A percentile compares a stretch with the other conserved stretches of the same genome.
These are phyloP conservation scores for Amphipoea lucens DNA, from an alignment of 2,888 invertebrate genomes.

Conservation along the genomic window DNA sequence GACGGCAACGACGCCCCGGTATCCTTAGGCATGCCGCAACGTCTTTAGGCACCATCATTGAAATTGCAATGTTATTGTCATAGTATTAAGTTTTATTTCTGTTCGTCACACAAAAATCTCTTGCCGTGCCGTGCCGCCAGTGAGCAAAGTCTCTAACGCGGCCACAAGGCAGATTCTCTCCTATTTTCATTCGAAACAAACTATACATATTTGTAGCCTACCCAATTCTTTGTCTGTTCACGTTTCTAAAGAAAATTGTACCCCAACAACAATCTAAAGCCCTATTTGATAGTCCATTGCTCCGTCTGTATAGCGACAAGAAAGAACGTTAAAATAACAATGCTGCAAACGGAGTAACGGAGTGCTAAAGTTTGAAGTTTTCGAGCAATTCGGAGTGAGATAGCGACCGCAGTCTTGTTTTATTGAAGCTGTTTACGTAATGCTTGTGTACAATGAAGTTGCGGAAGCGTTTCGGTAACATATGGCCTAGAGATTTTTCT, in stretches of 20 bases:
- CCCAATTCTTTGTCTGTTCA: conserved; percentile 38
- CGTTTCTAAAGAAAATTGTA: conserved; percentile 25
- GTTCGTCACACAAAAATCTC: background rate
- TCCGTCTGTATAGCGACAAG: conserved; percentile 7
- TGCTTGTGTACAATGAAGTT: conserved; percentile 38
- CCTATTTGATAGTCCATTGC: conserved; percentile 59
- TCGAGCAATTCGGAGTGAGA: conserved; percentile 18
- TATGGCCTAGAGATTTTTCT: conserved; percentile 26
- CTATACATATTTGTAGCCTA: conserved; percentile 29
- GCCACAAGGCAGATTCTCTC: background rate
- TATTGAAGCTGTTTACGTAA: conserved; percentile 57
- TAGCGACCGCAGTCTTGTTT: conserved; percentile 38
- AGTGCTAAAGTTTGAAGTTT: conserved; percentile 42
- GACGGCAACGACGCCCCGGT: background rate
- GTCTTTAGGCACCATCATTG: background rate
- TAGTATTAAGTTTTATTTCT: background rate
- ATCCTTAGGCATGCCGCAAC: background rate
- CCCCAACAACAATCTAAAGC: conserved; percentile 30
- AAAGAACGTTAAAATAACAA: conserved; percentile 47
- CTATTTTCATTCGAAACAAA: conserved; percentile 40
- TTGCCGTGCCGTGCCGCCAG: background rate
- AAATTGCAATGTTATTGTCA: background rate
- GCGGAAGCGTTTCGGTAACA: conserved; percentile 31
- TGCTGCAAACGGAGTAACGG: conserved; percentile 40
- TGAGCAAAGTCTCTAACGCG: background rate